These are phyloP conservation scores for Dysidea cf. avara DNA, from an alignment of 37 sponge, comb jelly and placozoan genomes.

Conservation along the genomic window DNA sequence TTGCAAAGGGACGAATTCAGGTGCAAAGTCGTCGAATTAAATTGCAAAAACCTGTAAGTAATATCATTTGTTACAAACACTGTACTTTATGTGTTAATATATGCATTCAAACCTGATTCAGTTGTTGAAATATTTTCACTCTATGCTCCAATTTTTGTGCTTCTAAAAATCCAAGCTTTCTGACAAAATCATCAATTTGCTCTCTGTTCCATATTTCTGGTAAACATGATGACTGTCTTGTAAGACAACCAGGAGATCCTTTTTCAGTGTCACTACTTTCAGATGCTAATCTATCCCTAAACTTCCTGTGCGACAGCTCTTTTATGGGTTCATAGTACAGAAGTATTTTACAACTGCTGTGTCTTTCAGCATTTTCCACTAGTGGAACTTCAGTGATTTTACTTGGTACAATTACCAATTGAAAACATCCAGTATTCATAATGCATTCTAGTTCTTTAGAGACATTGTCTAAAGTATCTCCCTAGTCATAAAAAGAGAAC, in stretches of 20 bases:
- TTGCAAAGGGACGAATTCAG: no score
- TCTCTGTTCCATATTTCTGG: constrained; percentile 19
- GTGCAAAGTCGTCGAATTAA: no score
- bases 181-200: constrained; percentile 77
- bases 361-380: neutral
- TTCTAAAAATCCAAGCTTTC: constrained; percentile 80
- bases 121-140: constrained; percentile 41
- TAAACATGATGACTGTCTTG: no score
- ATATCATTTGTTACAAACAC: no score
- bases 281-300: no score
- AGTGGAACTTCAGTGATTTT: no score
- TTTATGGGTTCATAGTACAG: constrained; percentile 23
- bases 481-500: constrained; percentile 14
- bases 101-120: constrained; percentile 66
- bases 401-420: constrained; percentile 19
- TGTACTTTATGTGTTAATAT: no score
- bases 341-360: constrained; percentile 2
- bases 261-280: no score
- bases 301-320: no score
- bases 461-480: constrained; percentile 80
- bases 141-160: constrained; percentile 8
- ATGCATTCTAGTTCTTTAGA: constrained; percentile 57
- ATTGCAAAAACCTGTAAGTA: no score
- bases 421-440: constrained; percentile 56
- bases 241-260: no score